Base-by-base conservation (phyloP, 2,888 invertebrate genomes). In the Monochamus alternatus region DNA sequence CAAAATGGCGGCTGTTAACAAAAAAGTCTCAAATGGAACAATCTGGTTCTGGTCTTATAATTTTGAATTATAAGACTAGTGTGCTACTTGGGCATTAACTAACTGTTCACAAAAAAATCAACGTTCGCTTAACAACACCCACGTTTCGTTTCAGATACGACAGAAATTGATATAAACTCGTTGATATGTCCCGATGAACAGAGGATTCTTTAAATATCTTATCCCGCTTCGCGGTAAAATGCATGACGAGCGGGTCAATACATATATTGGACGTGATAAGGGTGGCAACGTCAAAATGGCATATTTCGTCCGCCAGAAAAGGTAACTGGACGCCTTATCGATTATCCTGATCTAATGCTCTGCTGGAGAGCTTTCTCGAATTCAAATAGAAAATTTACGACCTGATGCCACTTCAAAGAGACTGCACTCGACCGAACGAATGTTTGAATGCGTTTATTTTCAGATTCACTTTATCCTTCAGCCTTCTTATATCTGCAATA, bases 251-350 rank as follows among this genome's bases (percentile, higher is more conserved):
- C 55, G 66, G 72, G 59, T 73, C 66, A 65, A 73, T 73, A 73
- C 66, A 66, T 73, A 73, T 73, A 73, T 65, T 73, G 73, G 60
- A 60, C 66, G 38, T 64, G 73, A 73, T 73, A 73, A 66, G 73
- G 73, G 55, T 22, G 55, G 58, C 43, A 9, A 60, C 60, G 73
- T 64, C 73, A 66, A 73, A 73, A 66, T 73, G 66, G 32, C 58
- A 66, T 63, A 71, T 71, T 63, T 51, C 22, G 47, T 47, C 67
- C 32, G 32, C 55, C 32, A 32, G 43, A 59, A 62, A 70, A 70
- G 70, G 60, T 62, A 52, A 71, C 71, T 71, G 60, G 43, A 12
- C 38, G 22, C 62, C 62, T 22, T n/a, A 71, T 71, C 71, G 71
- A 71, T 71, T 63, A 59, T n/a, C 47, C n/a, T 51, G 62, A 71